These are phyloP conservation scores for Tenualosa thibaudeaui DNA, from an alignment of 2,797 vertebrate species.

Conservation along the genomic window DNA sequence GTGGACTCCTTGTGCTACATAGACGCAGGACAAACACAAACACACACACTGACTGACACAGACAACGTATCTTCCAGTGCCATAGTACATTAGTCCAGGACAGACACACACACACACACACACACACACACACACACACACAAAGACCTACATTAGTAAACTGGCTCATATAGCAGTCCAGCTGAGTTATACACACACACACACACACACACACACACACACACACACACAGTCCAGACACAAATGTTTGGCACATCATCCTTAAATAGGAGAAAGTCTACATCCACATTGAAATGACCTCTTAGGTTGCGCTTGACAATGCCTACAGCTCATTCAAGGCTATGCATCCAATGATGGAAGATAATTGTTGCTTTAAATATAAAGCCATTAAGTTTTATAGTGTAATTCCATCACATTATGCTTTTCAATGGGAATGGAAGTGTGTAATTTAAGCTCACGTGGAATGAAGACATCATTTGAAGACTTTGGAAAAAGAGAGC, in stretches of 20 bases:
- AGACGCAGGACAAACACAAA: not conserved
- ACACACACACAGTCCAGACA: not conserved
- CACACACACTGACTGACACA: not conserved
- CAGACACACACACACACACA: constrained; percentile 13
- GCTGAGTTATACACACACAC: no score
- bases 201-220: not conserved
- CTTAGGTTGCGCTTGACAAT: not conserved
- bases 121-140: constrained; percentile 16
- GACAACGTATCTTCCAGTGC: not conserved
- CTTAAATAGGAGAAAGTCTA: not conserved
- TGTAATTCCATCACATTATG: not conserved
- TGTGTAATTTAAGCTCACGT: not conserved
- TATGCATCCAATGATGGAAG: not conserved
- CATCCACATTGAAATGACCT: not conserved
- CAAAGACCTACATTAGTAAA: no score
- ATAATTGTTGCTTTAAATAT: constrained; percentile 11
- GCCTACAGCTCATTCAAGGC: not conserved
- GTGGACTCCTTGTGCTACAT: not conserved
- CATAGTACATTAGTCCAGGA: not conserved
- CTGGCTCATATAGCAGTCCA: no score
- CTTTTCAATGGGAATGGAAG: not conserved
- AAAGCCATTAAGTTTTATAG: not conserved
- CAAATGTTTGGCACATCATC: not conserved
- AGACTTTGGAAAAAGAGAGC: not conserved
- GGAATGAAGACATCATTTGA: not conserved